Evolutionary conservation across 2,797 vertebrate genomes (phyloP).

Genomic region (Peromyscus eremicus): DNA sequence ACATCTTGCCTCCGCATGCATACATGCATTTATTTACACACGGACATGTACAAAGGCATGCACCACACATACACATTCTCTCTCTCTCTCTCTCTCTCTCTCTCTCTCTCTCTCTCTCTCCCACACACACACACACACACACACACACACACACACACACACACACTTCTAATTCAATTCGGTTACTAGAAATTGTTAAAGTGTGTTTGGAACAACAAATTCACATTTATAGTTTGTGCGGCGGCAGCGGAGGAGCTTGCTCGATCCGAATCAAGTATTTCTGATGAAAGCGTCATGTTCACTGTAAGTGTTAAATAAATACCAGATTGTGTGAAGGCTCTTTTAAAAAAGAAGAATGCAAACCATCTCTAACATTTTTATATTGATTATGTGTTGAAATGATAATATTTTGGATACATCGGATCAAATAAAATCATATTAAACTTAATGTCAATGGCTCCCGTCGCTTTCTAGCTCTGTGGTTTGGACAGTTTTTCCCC

Average conservation of each 20-base stretch:
- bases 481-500: neutral
- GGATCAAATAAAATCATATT: slow-evolving; percentile 38
- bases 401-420: slow-evolving; percentile 57
- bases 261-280: neutral
- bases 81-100: no score
- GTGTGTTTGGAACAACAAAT: neutral
- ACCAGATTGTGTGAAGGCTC: slow-evolving; percentile 49
- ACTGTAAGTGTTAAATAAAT: slow-evolving; percentile 15
- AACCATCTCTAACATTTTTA: slow-evolving; percentile 54
- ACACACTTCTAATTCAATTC: neutral
- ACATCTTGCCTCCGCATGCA: no score
- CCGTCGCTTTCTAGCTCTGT: neutral
- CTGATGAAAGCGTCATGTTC: neutral
- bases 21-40: neutral
- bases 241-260: neutral
- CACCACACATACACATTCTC: neutral
- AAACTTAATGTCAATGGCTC: neutral
- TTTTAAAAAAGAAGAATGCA: slow-evolving; percentile 8
- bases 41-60: neutral
- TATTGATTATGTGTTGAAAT: slow-evolving; percentile 55
- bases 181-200: neutral
- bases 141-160: neutral
- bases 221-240: neutral
- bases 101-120: no score
- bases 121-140: neutral